Evolutionary conservation across 2,797 vertebrate genomes (phyloP), one percentile per base, ranked within the genome.

Genomic region (Ispidina lecontei): DNA sequence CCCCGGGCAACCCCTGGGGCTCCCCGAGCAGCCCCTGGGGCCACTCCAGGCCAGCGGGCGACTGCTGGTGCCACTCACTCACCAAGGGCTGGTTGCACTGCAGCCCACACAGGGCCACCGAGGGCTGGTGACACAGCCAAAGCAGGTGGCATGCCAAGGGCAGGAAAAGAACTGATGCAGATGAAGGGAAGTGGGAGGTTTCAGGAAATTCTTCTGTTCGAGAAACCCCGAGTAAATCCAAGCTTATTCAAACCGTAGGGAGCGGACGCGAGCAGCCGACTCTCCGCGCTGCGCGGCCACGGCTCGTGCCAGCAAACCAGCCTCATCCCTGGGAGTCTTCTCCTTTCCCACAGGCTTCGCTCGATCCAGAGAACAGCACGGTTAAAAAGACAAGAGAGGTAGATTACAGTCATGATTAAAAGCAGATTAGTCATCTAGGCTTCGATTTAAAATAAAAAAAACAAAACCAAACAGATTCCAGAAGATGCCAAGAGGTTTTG

Each of bases 401-500:
- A 98, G 98, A 99, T 99, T 98, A 98, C 98, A 97, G 97, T 98
- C 97, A 96, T 97, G 98, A 98, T 98, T 98, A 98, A 97, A 98
- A 98, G 97, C 97, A 97, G 97, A 97, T 97, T 96, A 97, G 97
- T 98, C 97, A 94, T 97, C 97, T 94, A 97, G 90, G 97, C 95
- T 95, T 97, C 77, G 91, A 97, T 97, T 97, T 84, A 94, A 97
- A 97, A 97, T 90, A 91, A 37, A 37, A 26, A 56, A 33, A 31
- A 58, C 22, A 31, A 29, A 55, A 54, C 29, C 19, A 39, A 28
- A 18, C 87, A 95, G 96, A 96, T 97, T 96, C 96, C 93, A 94
- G 96, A 97, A 97, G 96, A 97, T 91, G 96, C 97, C 97, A 91
- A 90, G 91, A 80, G 89, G 93, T 92, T 87, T 92, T 87, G 97